Evolutionary conservation across 2,888 invertebrate species (phyloP).

Genomic region (Muscina levida): DNA sequence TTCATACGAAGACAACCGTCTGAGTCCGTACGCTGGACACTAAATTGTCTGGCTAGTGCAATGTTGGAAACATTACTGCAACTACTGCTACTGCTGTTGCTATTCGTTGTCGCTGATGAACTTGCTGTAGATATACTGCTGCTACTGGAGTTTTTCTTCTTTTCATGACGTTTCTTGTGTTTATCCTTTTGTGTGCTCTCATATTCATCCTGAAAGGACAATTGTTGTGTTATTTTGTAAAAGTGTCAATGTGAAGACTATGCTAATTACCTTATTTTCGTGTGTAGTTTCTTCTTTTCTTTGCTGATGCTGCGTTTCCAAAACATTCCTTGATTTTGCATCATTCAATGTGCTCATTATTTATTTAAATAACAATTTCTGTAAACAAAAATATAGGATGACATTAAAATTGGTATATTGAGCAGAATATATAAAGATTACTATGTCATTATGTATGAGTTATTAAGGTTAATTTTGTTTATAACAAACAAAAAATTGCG

Average conservation of each 20-base stretch:
- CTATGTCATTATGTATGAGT: not conserved
- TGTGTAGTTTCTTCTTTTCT: slow-evolving; percentile 72
- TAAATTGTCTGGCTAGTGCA: slow-evolving; percentile 74
- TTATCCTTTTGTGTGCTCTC: slow-evolving; percentile 60
- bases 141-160: slow-evolving; percentile 56
- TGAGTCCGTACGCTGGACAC: slow-evolving; percentile 78
- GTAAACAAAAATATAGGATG: slow-evolving; percentile 16
- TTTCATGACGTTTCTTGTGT: slow-evolving; percentile 62
- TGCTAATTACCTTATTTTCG: slow-evolving; percentile 76
- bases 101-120: slow-evolving; percentile 40
- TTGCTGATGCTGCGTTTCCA: slow-evolving; percentile 75
- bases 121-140: not conserved
- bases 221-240: not conserved
- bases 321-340: slow-evolving; percentile 76
- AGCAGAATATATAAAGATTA: too few species aligned
- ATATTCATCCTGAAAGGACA: slow-evolving; percentile 45
- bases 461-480: not conserved
- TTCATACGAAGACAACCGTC: slow-evolving; percentile 78
- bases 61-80: slow-evolving; percentile 48
- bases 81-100: slow-evolving; percentile 25
- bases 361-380: slow-evolving; percentile 64
- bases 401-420: too few species aligned
- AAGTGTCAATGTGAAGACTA: too few species aligned
- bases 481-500: too few species aligned
- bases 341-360: slow-evolving; percentile 78